Evolutionary conservation across 2,797 vertebrate genomes (phyloP), one percentile per base, ranked within the genome.

Genomic region (Hyperoplus lanceolatus): DNA sequence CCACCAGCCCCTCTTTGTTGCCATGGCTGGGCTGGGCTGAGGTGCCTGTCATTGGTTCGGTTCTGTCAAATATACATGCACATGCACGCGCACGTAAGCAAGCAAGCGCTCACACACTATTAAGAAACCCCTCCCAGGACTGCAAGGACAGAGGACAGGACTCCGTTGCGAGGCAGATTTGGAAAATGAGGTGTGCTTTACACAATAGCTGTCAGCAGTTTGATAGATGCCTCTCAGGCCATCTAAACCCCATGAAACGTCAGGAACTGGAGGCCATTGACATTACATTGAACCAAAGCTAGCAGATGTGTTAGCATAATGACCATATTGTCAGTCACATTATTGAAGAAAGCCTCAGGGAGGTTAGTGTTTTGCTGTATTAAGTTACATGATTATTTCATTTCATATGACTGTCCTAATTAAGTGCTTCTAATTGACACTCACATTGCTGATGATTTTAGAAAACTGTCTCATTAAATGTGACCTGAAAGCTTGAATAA

Each of bases 111-210:
- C 85, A 56, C 83, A 77, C 82, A 80, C 86, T 70, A 80, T 90
- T 83, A 86, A 81, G 88, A 82, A 29, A 88, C 82, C 82, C 90
- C 88, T 90, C 88, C 87, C 91, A 55, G 81, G 86, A 83, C 81
- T 54, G 82, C 84, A 86, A 87, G 91, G 92, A 90, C 85, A 87
- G 86, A 82, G 78, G 83, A 89, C 81, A 91, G 79, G 82, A 90
- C 85, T 83, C 82, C 90, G 94, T 94, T 94, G 93, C 83, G 86
- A 88, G 94, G 92, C 92, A 94, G 92, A 93, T 91, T 91, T 88
- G 63, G 71, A 86, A 88, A 93, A 86, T 79, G 89, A 93, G 90
- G 89, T 93, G 89, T 89, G 87, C 84, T 87, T 73, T 79, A 77
- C 81, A 90, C 89, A 91, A 89, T 80, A 85, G 80, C 86, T 88